These are phyloP conservation scores for Acanthis flammea DNA, from an alignment of 2,797 vertebrate species.

Conservation along the genomic window DNA sequence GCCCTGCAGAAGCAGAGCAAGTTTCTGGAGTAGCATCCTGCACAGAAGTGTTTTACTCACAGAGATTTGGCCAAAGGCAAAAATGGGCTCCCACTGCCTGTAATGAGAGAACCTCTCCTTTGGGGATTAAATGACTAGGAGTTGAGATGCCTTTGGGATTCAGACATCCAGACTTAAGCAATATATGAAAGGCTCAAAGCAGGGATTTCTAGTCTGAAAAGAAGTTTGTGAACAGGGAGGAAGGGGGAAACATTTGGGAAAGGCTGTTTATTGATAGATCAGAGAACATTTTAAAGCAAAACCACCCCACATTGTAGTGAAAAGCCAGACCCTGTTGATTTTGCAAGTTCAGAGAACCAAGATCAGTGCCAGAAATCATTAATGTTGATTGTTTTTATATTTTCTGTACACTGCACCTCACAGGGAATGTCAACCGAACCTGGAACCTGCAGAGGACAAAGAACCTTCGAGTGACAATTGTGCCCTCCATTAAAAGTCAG, in stretches of 20 bases:
- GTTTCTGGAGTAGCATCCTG: neutral
- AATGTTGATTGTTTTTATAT: neutral
- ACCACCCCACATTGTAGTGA: neutral
- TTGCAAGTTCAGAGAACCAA: neutral
- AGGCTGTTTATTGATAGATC: neutral
- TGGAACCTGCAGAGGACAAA: conserved; percentile 78
- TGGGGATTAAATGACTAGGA: neutral
- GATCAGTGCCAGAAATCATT: neutral
- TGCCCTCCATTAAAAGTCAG: conserved; percentile 77
- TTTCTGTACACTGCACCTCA: neutral
- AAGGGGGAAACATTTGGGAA: neutral
- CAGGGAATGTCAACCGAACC: conserved; percentile 75
- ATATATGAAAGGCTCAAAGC: neutral
- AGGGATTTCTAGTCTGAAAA: neutral
- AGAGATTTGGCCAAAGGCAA: neutral
- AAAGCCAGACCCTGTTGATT: neutral
- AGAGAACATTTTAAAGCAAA: neutral
- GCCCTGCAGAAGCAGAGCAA: neutral
- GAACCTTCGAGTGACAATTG: conserved; percentile 74
- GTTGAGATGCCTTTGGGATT: neutral
- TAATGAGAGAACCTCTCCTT: neutral
- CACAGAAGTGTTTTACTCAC: neutral
- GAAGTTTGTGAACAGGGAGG: neutral
- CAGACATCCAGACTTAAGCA: neutral
- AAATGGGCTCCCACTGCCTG: neutral